These are phyloP conservation scores for Busseola fusca DNA, from an alignment of 2,888 invertebrate species.

Conservation along the genomic window DNA sequence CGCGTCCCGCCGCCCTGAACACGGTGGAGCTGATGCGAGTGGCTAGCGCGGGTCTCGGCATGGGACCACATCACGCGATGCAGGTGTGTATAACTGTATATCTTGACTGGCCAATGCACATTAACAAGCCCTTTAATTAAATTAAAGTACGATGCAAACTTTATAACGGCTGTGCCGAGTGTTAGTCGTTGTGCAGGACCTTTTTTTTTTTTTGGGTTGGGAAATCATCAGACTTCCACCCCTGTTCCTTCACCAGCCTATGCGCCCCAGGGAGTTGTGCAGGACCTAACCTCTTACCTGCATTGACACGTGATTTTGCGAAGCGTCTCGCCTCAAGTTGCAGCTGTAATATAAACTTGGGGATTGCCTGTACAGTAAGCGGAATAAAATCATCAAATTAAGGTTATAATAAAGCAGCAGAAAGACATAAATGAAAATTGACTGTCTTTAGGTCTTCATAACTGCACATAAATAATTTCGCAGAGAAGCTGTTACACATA, in stretches of 20 bases:
- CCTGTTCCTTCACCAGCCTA: too few species aligned
- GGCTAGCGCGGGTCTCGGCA: constrained; percentile 96
- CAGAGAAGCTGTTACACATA: neutral
- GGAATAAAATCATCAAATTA: neutral
- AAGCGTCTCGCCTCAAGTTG: too few species aligned
- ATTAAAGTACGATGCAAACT: too few species aligned
- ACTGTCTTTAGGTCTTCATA: neutral
- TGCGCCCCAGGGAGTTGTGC: too few species aligned
- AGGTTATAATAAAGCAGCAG: neutral
- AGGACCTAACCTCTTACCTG: too few species aligned
- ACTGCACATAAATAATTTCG: neutral
- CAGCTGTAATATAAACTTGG: neutral
- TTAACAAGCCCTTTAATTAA: neutral
- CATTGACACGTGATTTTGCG: too few species aligned
- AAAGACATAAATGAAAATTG: neutral
- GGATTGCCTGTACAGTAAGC: neutral
- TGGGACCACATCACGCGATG: constrained; percentile 98
- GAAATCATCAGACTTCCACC: too few species aligned
- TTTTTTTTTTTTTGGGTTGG: too few species aligned
- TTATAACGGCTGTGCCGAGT: too few species aligned
- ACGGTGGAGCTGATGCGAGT: constrained; percentile 98
- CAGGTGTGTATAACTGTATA: constrained; percentile 85
- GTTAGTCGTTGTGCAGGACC: too few species aligned
- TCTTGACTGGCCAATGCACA: too few species aligned
- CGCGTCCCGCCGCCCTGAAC: constrained; percentile 97